Conservation (phyloP, 2,113 vertebrate genomes). For the Phaethornis superciliosus region DNA sequence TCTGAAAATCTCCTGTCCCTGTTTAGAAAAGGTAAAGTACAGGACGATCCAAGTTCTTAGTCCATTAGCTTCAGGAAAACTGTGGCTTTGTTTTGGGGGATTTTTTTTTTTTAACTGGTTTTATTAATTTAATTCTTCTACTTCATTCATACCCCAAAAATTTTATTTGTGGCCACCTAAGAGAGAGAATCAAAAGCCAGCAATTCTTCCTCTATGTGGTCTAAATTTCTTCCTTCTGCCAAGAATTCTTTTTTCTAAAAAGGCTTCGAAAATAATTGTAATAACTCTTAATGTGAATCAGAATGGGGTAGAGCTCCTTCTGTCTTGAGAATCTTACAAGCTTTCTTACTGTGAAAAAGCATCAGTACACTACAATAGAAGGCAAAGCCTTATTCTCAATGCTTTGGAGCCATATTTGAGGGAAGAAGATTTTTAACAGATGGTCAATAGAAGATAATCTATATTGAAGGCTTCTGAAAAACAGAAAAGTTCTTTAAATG, state of each 20-base stretch:
- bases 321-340: not conserved
- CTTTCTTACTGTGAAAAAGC: not conserved
- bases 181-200: not conserved
- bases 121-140: not conserved
- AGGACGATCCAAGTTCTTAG: not conserved
- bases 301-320: not conserved
- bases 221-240: not conserved
- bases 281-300: not conserved
- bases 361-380: not conserved
- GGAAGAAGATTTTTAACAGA: not conserved
- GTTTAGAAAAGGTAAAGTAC: not conserved
- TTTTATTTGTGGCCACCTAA: not conserved
- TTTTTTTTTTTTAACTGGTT: not conserved
- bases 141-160: fast-evolving
- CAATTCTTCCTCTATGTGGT: not conserved
- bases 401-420: not conserved
- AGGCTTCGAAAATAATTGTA: not conserved
- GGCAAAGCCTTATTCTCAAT: not conserved
- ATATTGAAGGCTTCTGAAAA: not conserved
- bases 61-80: not conserved
- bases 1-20: not conserved
- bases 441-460: not conserved
- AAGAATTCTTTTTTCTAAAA: not conserved
- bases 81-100: not conserved
- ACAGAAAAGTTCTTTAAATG: not conserved